Conservation (phyloP, 2,113 vertebrate species). For the Bucco capensis region DNA sequence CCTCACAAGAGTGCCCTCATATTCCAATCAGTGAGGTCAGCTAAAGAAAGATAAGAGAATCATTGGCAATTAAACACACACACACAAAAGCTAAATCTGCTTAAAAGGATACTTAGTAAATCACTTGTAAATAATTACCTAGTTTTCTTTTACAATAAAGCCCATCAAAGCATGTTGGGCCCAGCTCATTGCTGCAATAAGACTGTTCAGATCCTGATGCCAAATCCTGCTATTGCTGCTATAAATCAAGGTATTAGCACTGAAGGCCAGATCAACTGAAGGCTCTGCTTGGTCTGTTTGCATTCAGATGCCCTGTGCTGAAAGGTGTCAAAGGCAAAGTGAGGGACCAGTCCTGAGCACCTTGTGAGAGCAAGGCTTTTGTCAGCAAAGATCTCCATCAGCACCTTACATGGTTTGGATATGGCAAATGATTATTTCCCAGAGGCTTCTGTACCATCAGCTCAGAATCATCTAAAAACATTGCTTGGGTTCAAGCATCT, state of each 20-base stretch:
- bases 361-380: background rate
- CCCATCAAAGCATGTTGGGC: background rate
- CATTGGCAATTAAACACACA: background rate
- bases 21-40: background rate
- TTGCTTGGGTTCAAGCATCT: background rate
- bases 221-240: background rate
- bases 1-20: background rate
- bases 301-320: background rate
- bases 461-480: background rate
- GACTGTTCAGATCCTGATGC: background rate
- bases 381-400: background rate
- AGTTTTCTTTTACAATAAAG: background rate
- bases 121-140: background rate
- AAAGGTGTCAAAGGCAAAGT: background rate
- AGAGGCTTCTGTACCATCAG: background rate
- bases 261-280: background rate
- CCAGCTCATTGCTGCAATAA: background rate
- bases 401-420: rapidly evolving
- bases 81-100: background rate
- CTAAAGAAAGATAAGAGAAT: background rate
- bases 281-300: background rate
- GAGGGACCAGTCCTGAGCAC: background rate
- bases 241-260: background rate
- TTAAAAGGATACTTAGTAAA: background rate
- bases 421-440: background rate